Base-by-base conservation (phyloP, 1,140 invertebrate genomes). In the Pinna nobilis region DNA sequence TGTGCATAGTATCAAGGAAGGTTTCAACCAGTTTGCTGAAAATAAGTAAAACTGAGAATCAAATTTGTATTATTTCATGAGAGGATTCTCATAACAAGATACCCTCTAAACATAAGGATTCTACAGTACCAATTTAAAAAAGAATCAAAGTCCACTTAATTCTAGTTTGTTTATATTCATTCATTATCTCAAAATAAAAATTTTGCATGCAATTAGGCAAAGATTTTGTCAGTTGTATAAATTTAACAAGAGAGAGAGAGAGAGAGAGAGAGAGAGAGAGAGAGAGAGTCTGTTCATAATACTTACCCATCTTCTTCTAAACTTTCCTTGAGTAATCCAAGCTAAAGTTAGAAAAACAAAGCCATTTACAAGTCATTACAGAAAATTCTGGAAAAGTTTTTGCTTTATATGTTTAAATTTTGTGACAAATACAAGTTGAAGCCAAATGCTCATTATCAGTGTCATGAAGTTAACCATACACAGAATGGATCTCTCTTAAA, bases 1-100 rank as follows among this genome's bases (percentile, higher is more conserved):
- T 89, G 74, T 92, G 88, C 92, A 94, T 92, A 74, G 92, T 91
- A 25, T 91, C 85, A 2, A 93, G 80, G 13, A 93, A 88, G 49
- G 88, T 89, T 41, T 92, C 88, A 2, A 93, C 83, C 37, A 93
- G 80, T 30, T 88, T 71, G n/a, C 81, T 85, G 68, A 37, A 91
- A 86, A 78, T 88, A n/a, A 7, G 60, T 2, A 87, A 55, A 91
- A 86, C 1, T 92, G 3, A 59, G 37, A 59, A 6, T n/a, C 28
- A 28, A 23, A 5, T 0, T 28, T 55, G n/a, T 55, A 55, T 55
- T 44, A 44, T n/a, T 44, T 44, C 41, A 44, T n/a, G 9, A n/a
- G 15, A 53, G 23, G 9, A 30, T 30, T 68, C 49, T 18, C 6
- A n/a, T 66, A 66, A 63, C 33, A 66, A 23, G n/a, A 23, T 2